Base-by-base conservation (phyloP, 2,113 vertebrate genomes). In the Rafetus swinhoei region DNA sequence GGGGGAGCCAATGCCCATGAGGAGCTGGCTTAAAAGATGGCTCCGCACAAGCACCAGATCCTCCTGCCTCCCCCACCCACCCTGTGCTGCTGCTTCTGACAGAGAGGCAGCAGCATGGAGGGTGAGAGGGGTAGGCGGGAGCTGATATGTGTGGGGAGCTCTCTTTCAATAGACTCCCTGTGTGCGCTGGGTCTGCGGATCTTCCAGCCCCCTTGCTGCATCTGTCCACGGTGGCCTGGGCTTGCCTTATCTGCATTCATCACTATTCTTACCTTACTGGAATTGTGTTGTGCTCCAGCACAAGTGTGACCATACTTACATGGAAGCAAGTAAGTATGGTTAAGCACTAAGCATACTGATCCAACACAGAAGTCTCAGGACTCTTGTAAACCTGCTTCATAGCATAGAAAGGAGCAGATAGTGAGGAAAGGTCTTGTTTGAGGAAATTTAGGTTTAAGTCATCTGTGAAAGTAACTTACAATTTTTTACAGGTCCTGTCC, bases 241-340 rank as follows among this genome's bases (percentile, higher is more conserved):
- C 82, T 32, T 18, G 4, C 45, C n/a, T 21, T 39, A 18, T 25
- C 25, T 22, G 76, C 69, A 55, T 4, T 84, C 39, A 76, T 72
- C 81, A 72, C 55, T 76, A 85, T 2, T 1, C 80, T 84, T 90
- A 90, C 14, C 72, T 0, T 0, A 92, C 35, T 45, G 85, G 35
- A 93, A 90, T 57, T 21, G 53, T 89, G 54, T 56, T 87, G 60
- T 62, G 80, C 69, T 91, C 56, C 29, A 55, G 81, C 92, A 89
- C 25, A 89, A 87, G 57, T 56, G 27, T 4, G 1, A 82, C 45
- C 1, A 59, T 45, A 52, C 21, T 77, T 18, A 77, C 4, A 82
- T 1, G 6, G 76, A 29, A 96, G 12, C 53, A 87, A 93, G 56
- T 53, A 87, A 93, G 56, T 81, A 76, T 50, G 29, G 16, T 0